phyloP scores from a whole-genome alignment of 2,113 vertebrate genomes.

The Lophochroa leadbeateri region DNA sequence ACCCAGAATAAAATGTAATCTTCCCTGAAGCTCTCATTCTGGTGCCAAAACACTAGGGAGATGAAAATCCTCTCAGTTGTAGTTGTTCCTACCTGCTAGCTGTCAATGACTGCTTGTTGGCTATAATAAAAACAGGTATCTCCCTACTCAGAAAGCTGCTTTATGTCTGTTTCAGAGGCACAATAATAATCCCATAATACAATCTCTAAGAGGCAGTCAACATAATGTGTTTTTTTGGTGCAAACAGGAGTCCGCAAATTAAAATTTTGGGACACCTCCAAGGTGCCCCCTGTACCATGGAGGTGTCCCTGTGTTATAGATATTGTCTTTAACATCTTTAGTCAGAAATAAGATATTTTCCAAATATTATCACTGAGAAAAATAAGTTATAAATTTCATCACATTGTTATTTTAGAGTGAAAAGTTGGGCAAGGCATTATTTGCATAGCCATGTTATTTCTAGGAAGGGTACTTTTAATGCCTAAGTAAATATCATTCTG shows the following conservation, averaged over 20 bases:
- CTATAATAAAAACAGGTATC: not conserved
- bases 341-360: not conserved
- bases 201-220: not conserved
- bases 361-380: not conserved
- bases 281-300: fast-evolving
- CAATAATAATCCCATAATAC: not conserved
- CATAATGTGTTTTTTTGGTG: not conserved
- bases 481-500: not conserved
- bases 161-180: not conserved
- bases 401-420: not conserved
- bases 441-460: not conserved
- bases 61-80: not conserved
- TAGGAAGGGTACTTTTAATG: not conserved
- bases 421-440: not conserved
- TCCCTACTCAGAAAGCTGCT: not conserved
- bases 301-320: not conserved
- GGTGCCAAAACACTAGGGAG: not conserved
- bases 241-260: not conserved
- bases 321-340: not conserved
- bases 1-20: not conserved
- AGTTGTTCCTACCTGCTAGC: not conserved
- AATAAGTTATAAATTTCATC: not conserved
- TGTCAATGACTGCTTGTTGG: not conserved
- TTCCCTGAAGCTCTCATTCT: not conserved
- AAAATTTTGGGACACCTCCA: not conserved